phyloP scores from a whole-genome alignment of 2,888 invertebrate genomes.

The Drosophila bunnanda region DNA sequence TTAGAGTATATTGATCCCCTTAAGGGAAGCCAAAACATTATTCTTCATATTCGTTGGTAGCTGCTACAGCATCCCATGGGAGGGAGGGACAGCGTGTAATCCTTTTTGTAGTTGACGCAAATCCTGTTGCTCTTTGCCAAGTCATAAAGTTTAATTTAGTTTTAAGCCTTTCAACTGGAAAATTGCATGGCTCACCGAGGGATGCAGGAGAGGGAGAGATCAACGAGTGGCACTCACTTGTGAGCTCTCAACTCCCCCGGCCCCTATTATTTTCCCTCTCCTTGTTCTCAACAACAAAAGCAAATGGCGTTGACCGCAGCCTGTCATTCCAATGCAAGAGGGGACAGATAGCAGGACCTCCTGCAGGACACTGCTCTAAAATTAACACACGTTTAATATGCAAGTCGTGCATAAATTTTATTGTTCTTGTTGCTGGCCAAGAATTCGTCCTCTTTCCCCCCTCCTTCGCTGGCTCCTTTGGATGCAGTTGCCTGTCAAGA shows the following conservation, averaged over 20 bases:
- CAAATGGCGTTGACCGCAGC: slow-evolving; percentile 49
- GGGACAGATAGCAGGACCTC: slow-evolving; percentile 7
- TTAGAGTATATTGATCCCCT: slow-evolving; percentile 41
- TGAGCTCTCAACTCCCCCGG: slow-evolving; percentile 4
- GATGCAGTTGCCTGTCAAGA: slow-evolving; percentile 10
- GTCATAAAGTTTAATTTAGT: slow-evolving; percentile 80
- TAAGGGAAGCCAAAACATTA: slow-evolving; percentile 63
- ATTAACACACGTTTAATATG: slow-evolving; percentile 81
- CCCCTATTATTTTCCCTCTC: slow-evolving; percentile 1
- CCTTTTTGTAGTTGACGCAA: slow-evolving; percentile 76
- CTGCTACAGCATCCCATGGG: slow-evolving; percentile 7
- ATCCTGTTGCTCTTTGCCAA: slow-evolving; percentile 70
- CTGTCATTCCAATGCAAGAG: slow-evolving; percentile 31
- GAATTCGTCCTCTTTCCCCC: slow-evolving; percentile 17
- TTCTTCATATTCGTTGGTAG: slow-evolving; percentile 66
- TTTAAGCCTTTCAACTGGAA: slow-evolving; percentile 81
- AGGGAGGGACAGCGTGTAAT: slow-evolving; percentile 58
- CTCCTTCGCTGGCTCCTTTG: not conserved
- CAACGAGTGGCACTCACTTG: slow-evolving; percentile 31
- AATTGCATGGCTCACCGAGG: slow-evolving; percentile 61
- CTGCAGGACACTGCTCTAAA: slow-evolving; percentile 68
- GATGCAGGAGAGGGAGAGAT: slow-evolving; percentile 8
- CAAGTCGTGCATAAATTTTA: slow-evolving; percentile 78
- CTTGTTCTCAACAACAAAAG: slow-evolving; percentile 24
- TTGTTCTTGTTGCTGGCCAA: slow-evolving; percentile 39